Conservation (phyloP, 2,888 invertebrate species). For the Cerceris ruficornis region DNA sequence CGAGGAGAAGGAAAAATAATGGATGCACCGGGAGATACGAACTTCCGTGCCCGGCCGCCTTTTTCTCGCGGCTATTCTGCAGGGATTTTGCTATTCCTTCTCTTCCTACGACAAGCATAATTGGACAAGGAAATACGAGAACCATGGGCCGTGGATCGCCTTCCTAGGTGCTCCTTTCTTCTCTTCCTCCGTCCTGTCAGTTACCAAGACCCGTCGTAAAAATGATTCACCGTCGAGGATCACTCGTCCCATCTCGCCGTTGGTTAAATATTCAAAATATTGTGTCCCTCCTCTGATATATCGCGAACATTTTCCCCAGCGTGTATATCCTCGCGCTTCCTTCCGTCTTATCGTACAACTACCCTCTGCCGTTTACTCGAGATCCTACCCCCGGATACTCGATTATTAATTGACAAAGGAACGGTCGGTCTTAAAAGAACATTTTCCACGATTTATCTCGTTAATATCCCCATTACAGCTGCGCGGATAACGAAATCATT, state of each 20-base stretch:
- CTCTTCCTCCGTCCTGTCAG: slow-evolving; percentile 47
- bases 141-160: slow-evolving; percentile 44
- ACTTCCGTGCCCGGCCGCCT: slow-evolving; percentile 39
- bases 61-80: slow-evolving; percentile 43
- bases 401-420: slow-evolving; percentile 63
- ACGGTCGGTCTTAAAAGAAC: slow-evolving; percentile 38
- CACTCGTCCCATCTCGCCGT: slow-evolving; percentile 33
- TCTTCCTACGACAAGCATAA: slow-evolving; percentile 57
- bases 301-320: slow-evolving; percentile 43
- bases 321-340: background rate
- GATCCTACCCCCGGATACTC: slow-evolving; percentile 29
- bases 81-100: slow-evolving; percentile 61
- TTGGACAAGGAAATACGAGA: slow-evolving; percentile 72
- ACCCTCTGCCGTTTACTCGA: slow-evolving; percentile 3
- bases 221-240: slow-evolving; percentile 64
- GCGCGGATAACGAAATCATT: slow-evolving; percentile 27
- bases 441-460: slow-evolving; percentile 59
- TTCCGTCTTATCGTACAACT: slow-evolving; percentile 38
- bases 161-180: slow-evolving; percentile 35
- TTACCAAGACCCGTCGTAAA: slow-evolving; percentile 62
- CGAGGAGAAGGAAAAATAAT: slow-evolving; percentile 41
- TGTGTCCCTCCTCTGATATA: slow-evolving; percentile 38
- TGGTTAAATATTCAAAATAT: slow-evolving; percentile 59
- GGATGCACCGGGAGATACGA: slow-evolving; percentile 40
- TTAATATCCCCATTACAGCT: slow-evolving; percentile 56